A percentile compares a stretch with the other conserved stretches of the same genome.
Conservation (phyloP, 2,797 vertebrate species). For the Sebastes matsubarae region DNA sequence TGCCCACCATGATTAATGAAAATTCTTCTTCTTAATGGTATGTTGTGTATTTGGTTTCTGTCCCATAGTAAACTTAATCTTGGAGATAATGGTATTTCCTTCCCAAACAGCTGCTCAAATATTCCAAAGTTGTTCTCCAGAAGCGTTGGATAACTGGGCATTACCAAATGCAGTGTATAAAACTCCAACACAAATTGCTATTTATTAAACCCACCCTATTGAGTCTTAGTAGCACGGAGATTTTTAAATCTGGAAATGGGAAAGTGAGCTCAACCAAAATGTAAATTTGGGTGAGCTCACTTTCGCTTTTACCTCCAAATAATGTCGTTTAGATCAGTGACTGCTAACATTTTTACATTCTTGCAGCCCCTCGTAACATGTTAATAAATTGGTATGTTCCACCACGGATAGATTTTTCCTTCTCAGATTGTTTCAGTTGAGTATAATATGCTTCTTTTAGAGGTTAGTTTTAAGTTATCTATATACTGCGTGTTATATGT, state of each 20-base stretch:
- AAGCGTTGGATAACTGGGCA: not conserved
- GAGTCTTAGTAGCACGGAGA: not conserved
- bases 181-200: not conserved
- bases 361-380: not conserved
- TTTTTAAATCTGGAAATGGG: not conserved
- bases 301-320: not conserved
- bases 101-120: not conserved
- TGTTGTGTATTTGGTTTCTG: not conserved
- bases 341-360: not conserved
- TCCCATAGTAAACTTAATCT: not conserved
- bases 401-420: not conserved
- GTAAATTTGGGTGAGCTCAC: not conserved
- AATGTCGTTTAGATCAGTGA: not conserved
- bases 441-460: not conserved
- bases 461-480: not conserved
- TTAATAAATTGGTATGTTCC: not conserved
- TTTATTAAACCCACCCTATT: not conserved
- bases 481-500: not conserved
- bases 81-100: not conserved
- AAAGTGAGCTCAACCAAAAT: not conserved
- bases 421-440: not conserved
- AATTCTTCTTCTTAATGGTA: no score
- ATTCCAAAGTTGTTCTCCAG: not conserved
- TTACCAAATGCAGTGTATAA: not conserved
- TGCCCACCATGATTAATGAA: not conserved